Base-by-base conservation (phyloP, 1,140 invertebrate species). In the Oryzaephilus surinamensis region DNA sequence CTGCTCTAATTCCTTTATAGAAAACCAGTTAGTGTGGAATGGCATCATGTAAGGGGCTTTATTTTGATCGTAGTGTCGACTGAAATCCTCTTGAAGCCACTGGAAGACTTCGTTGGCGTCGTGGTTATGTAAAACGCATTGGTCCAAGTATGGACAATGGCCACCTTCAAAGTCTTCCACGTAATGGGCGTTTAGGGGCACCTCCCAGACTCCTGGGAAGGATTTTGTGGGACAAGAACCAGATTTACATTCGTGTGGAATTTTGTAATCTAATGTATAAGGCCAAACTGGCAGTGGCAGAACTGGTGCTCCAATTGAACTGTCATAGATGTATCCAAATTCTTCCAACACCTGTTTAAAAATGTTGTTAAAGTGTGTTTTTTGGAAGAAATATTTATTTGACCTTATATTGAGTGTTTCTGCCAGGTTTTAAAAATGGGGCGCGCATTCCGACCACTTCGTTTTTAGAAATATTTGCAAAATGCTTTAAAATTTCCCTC, bases 1-100 rank as follows among this genome's bases (percentile, higher is more conserved):
- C 39, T 75, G 65, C 58, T 91, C 85, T 1, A 92, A 65, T 46
- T 81, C 82, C 46, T 88, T 84, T 31, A 88, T 86, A 54, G 90
- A 86, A 71, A 94, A 93, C 89, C 88, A 94, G 63, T 91, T 93
- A 6, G 88, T 92, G 48, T 92, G 87, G 73, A 93, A 88, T 4
- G 88, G 79, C 81, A 93, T 87, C 82, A 90, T 88, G 56, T 93
- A 91, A 0, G 89, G 89, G 1, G 89, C 89, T 43, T 83, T 71
- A 58, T 92, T 91, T 54, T 87, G 81, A 20, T 84, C 77, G 52
- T 91, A 92, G 56, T 86, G 78, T 16, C 86, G 68, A 27, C 76
- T 74, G 60, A 94, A 95, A 58, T 95, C 91, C 67, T 93, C 88
- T 55, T 84, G 78, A 1, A 94, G 69, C 87, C 90, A 94, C 52